Conservation (phyloP, 2,113 vertebrate species). For the Otus sunia region DNA sequence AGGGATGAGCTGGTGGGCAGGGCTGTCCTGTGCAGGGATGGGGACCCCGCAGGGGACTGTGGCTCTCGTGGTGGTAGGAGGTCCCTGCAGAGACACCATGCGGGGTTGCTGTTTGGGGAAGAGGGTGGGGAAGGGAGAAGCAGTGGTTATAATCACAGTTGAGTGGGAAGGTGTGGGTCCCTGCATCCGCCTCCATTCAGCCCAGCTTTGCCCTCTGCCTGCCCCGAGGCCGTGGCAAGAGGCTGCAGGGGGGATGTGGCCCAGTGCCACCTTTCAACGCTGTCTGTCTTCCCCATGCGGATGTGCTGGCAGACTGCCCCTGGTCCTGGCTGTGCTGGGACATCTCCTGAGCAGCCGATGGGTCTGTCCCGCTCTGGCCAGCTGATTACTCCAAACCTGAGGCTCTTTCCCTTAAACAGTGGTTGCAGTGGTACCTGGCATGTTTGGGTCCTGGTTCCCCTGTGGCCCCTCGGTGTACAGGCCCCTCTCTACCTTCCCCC, state of each 20-base stretch:
- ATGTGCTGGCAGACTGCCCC: background rate
- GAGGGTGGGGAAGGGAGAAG: background rate
- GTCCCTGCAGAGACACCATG: background rate
- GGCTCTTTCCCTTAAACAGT: background rate
- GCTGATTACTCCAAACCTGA: background rate
- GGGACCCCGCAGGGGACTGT: background rate
- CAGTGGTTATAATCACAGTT: background rate
- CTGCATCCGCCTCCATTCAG: rapidly evolving
- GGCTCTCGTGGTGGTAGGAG: background rate
- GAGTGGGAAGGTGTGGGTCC: rapidly evolving
- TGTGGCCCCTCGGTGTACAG: rapidly evolving
- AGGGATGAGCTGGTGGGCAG: background rate
- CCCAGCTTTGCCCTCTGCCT: background rate
- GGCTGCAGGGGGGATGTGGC: background rate
- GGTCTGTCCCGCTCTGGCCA: rapidly evolving
- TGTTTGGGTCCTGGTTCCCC: background rate
- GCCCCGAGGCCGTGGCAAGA: background rate
- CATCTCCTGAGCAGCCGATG: background rate
- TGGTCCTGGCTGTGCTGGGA: background rate
- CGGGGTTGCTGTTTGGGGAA: background rate
- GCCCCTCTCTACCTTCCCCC: rapidly evolving
- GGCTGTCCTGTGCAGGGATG: background rate
- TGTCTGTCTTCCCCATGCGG: background rate
- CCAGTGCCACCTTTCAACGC: background rate
- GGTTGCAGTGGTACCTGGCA: background rate